Conservation (phyloP, 2,797 vertebrate species). For the Merluccius polli region DNA sequence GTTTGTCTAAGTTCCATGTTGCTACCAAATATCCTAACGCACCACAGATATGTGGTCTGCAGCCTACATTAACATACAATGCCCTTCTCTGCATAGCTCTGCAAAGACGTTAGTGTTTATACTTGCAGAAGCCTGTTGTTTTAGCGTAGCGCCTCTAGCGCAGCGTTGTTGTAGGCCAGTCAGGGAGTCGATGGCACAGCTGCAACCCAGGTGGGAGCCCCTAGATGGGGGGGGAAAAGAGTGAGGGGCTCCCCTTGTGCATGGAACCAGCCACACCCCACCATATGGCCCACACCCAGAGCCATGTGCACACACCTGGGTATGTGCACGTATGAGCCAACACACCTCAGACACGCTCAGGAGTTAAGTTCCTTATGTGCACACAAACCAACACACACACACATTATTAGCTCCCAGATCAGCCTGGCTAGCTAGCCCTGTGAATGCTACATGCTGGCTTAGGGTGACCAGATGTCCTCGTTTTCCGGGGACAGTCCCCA, state of each 20-base stretch:
- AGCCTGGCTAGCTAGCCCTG: neutral
- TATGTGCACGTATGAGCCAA: neutral
- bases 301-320: neutral
- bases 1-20: neutral
- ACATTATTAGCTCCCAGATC: slow-evolving; percentile 17
- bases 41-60: neutral
- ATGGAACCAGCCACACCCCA: neutral
- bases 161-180: neutral
- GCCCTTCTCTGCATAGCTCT: neutral
- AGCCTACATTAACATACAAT: neutral
- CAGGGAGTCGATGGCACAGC: slow-evolving; percentile 8
- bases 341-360: neutral
- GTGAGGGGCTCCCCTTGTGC: neutral
- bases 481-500: no score
- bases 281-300: slow-evolving; percentile 8
- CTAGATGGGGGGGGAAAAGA: neutral
- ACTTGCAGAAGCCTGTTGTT: neutral
- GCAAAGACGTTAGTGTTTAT: neutral
- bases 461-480: no score
- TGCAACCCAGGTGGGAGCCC: slow-evolving; percentile 11
- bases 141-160: neutral
- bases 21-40: neutral
- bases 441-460: neutral
- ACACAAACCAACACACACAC: neutral
- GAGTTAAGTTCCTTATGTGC: neutral